Base-by-base conservation (phyloP, 1,140 invertebrate genomes). In the Tyrophagus putrescentiae region DNA sequence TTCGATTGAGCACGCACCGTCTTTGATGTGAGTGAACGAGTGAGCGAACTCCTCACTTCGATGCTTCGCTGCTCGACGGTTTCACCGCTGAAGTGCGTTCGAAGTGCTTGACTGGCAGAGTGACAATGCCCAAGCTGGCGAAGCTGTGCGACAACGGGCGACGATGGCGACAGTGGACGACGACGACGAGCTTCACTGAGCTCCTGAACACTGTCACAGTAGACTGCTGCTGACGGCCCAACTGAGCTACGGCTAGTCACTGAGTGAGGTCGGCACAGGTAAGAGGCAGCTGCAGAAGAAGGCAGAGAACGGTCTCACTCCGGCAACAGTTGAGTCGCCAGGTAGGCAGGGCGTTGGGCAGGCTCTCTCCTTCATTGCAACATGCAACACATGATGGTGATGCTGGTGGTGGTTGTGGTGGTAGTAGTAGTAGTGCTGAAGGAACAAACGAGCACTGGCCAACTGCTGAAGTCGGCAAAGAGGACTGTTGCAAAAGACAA, bases 141-240 rank as follows among this genome's bases (percentile, higher is more conserved):
- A n/a, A n/a, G n/a, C n/a, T n/a, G n/a, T n/a, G n/a, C n/a, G 7
- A 6, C 13, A 48, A 7, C 13, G 7, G 7, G 45, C 23, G 31
- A 7, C 7, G 9, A 21, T 48, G 45, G 45, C 31, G 45, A 48
- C 45, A 48, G 31, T 29, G 45, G 45, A 29, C 45, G 45, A 48
- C 45, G 45, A 48, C 45, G 45, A 48, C 45, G 45, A 48, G 45
- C 45, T 48, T 48, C 45, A 48, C 45, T 48, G 45, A 21, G 7
- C 31, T 25, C 45, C 23, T n/a, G n/a, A n/a, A n/a, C n/a, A 48
- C 21, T 48, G 45, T 48, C 45, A 48, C 45, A 48, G 21, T 48
- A 48, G 7, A 48, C 45, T 48, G 18, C 45, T 48, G 45, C 13
- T 13, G 6, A 13, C 21, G 45, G 31, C 45, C 31, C 18, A 29